Percentiles rank a stretch among this genome's conserved stretches.
phyloP scores from a whole-genome alignment of 2,888 invertebrate genomes.

The Andrena chrysosceles region DNA sequence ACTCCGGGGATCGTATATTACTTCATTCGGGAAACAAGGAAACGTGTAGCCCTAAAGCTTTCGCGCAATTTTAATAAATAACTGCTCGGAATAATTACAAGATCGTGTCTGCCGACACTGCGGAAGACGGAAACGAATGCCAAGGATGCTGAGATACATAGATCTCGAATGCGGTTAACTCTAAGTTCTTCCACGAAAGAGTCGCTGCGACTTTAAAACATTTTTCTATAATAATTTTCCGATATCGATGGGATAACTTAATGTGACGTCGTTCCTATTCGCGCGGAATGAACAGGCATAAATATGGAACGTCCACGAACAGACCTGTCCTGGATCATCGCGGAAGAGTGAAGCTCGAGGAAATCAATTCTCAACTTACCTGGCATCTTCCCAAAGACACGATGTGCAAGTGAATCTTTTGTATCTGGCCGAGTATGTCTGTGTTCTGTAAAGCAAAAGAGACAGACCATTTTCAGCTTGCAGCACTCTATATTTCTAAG shows the following conservation, averaged over 20 bases:
- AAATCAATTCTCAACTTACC: slow-evolving; percentile 84
- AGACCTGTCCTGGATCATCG: slow-evolving; percentile 53
- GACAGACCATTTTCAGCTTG: neutral
- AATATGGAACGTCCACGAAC: slow-evolving; percentile 44
- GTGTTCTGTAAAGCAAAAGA: slow-evolving; percentile 85
- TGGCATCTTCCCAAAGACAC: slow-evolving; percentile 87
- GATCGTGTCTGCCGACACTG: slow-evolving; percentile 1
- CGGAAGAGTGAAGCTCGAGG: slow-evolving; percentile 50
- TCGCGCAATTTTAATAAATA: neutral
- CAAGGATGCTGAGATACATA: too few species aligned
- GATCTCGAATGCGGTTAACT: neutral
- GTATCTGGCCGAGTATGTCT: slow-evolving; percentile 86
- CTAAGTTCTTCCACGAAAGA: neutral
- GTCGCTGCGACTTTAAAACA: neutral
- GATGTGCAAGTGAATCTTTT: slow-evolving; percentile 87
- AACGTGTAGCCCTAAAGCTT: neutral
- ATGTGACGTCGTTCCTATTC: slow-evolving; percentile 29
- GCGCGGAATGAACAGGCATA: slow-evolving; percentile 24
- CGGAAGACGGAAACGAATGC: too few species aligned
- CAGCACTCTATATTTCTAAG: neutral
- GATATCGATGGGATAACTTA: slow-evolving; percentile 23
- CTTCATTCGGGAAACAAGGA: neutral
- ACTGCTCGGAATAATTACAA: neutral
- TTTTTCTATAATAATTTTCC: slow-evolving; percentile 5
- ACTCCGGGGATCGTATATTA: neutral